Conservation (phyloP, 2,113 vertebrate species). For the Archilochus colubris region DNA sequence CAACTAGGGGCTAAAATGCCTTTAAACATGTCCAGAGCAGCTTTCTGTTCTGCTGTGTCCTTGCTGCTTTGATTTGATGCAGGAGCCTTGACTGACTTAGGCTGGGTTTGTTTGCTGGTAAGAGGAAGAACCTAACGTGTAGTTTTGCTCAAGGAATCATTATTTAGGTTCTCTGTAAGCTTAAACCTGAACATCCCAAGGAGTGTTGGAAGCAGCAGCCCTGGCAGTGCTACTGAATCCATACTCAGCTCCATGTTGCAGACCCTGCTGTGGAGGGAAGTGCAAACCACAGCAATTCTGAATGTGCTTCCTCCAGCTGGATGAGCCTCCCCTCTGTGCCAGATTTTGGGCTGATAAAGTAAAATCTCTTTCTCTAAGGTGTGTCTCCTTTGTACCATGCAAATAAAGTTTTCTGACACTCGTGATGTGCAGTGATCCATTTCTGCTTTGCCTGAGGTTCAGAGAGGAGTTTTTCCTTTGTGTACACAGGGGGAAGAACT, state of each 20-base stretch:
- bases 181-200: not conserved
- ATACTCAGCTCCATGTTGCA: fast-evolving
- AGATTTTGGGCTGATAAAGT: not conserved
- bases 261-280: not conserved
- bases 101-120: not conserved
- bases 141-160: not conserved
- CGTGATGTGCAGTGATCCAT: not conserved
- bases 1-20: not conserved
- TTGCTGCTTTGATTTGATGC: not conserved
- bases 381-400: not conserved
- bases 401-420: not conserved
- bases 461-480: not conserved
- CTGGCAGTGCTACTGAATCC: not conserved
- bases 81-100: not conserved
- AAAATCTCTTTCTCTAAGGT: not conserved
- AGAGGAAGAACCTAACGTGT: not conserved
- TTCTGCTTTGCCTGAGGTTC: not conserved
- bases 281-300: fast-evolving
- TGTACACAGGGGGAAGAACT: not conserved
- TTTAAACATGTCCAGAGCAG: fast-evolving
- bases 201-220: not conserved
- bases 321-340: not conserved
- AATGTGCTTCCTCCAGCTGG: not conserved
- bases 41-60: not conserved
- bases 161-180: fast-evolving